Evolutionary conservation across 2,888 invertebrate genomes (phyloP), one percentile per base, ranked within the genome.

Genomic region (Torymus auratus): DNA sequence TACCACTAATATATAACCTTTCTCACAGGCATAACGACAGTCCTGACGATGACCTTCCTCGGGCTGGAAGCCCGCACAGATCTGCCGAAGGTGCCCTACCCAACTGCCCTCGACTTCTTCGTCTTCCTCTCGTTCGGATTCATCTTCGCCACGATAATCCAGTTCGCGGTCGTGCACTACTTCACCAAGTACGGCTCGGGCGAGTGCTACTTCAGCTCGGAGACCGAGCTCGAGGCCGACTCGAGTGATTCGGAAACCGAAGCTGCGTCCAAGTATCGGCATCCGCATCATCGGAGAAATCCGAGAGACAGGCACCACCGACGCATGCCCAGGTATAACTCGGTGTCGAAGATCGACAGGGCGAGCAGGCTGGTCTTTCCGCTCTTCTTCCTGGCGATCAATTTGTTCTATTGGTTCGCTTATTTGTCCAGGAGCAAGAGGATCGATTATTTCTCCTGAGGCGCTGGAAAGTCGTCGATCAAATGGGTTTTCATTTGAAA

Each of bases 171-270:
- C n/a, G 96, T 96, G 0, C 96, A 96, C 89, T 96, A 95, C 89
- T 96, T 95, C 89, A 96, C 96, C n/a, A 96, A 96, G 91, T 94
- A 95, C 84, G 96, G 96, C 28, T 95, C 95, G 5, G 96, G 96
- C 0, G 96, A 96, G 88, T 94, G 94, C 86, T 95, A 95, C 89
- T 95, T 95, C 88, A 94, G 94, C 81, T 92, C 93, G 0, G 94
- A 95, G 85, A 91, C 92, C 84, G 94, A 92, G 84, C 88, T 88
- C 64, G 93, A 94, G 3, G 94, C 94, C 62, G 62, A 83, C 83
- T 80, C 78, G 12, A 80, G 76, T 68, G 69, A 77, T 23, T 72
- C 72, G 20, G 75, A 78, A 7, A n/a, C 52, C 23, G 75, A 78
- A 65, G 20, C 61, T 2, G 50, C 62, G n/a, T n/a, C 78, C 7